Base-by-base conservation (phyloP, 2,113 vertebrate species). In the Suncus etruscus region DNA sequence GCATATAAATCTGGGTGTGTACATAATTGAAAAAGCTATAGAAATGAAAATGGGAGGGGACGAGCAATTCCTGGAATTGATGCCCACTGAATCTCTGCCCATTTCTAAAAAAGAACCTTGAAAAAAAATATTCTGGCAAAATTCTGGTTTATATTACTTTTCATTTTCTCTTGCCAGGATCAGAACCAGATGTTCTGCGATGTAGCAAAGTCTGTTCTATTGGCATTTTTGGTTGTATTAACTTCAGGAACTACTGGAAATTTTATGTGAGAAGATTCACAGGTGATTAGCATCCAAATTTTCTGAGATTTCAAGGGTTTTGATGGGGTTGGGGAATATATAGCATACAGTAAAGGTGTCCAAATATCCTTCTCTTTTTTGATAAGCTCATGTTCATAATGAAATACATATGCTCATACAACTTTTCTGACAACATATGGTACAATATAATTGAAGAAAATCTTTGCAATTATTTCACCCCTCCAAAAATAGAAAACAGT, bases 111-210 rank as follows among this genome's bases (percentile, higher is more conserved):
- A 96, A 93, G 95, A 96, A 95, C 86, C 83, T 92, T 92, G 92
- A 89, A 32, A 73, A 73, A 93, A 91, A 95, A 91, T 88, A 95
- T 84, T 80, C 95, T 96, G 95, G 96, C 95, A 96, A 96, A 95
- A 93, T 94, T 51, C 87, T 95, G 95, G 93, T 95, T 96, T 95
- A 95, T 93, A 96, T 97, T 97, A 96, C 96, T 96, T 95, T 96
- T 94, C 95, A 95, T 96, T 95, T 96, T 95, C 93, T 95, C 91
- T 91, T 94, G 95, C 96, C 95, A 97, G 92, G 95, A 96, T 90
- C 92, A 94, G 93, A 97, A 94, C 96, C 96, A 97, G 96, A 97
- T 97, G 96, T 97, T 96, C 95, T 96, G 93, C 87, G 92, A 96
- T 95, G 91, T 87, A 95, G 83, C 91, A 77, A 94, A 96, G 95